Conservation (phyloP, 2,113 vertebrate genomes). For the Pterocles burchelli region DNA sequence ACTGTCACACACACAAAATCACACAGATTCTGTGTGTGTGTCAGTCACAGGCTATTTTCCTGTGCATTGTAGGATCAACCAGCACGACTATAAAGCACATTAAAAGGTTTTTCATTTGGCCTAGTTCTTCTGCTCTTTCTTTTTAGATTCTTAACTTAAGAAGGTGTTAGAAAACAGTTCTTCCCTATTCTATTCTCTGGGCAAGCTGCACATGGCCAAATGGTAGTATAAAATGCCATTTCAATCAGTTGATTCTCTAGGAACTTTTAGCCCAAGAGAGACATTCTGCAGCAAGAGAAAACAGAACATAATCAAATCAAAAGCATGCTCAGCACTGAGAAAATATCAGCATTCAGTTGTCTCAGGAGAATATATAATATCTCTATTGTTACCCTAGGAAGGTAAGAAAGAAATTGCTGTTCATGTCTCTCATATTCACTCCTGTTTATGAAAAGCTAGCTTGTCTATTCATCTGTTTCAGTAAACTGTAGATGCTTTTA, state of each 20-base stretch:
- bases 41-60: background rate
- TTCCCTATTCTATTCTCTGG: background rate
- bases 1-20: too few species aligned
- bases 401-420: background rate
- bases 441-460: background rate
- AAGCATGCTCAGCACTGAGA: background rate
- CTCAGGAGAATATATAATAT: background rate
- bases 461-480: background rate
- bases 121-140: background rate
- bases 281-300: background rate
- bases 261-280: background rate
- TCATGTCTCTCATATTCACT: background rate
- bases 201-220: background rate
- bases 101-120: background rate
- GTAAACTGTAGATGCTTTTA: background rate
- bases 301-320: background rate
- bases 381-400: background rate
- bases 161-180: background rate
- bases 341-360: background rate
- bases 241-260: background rate
- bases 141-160: background rate
- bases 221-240: background rate
- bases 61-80: background rate
- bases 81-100: background rate
- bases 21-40: too few species aligned